Percentiles rank a stretch among this genome's conserved stretches.
These are phyloP conservation scores for Callipepla californica DNA, from an alignment of 2,113 vertebrate genomes.

Conservation along the genomic window DNA sequence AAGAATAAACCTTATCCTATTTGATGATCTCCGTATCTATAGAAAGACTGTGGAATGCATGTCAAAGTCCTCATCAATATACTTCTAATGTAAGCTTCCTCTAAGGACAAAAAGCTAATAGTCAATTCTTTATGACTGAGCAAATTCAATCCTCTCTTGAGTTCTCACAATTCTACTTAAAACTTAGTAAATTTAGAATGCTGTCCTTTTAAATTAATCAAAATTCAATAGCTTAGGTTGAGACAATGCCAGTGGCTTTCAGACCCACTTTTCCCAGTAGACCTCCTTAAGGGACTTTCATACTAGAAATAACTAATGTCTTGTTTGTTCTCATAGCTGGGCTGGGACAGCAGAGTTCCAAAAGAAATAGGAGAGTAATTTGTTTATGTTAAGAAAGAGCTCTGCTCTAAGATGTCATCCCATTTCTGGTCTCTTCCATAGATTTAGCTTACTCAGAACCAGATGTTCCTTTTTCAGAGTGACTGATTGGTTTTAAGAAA, in stretches of 20 bases:
- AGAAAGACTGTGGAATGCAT: neutral
- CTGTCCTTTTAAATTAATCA: slow-evolving; percentile 11
- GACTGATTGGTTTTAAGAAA: slow-evolving; percentile 41
- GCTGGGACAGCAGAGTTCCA: slow-evolving; percentile 31
- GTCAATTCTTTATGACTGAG: neutral
- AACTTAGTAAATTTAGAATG: slow-evolving; percentile 41
- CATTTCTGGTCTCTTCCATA: slow-evolving; percentile 22
- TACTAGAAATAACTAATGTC: slow-evolving; percentile 2
- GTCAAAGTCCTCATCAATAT: neutral
- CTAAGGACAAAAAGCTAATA: neutral
- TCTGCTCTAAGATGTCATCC: slow-evolving; percentile 10
- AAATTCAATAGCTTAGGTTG: neutral
- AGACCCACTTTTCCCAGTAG: slow-evolving; percentile 21
- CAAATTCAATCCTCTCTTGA: neutral
- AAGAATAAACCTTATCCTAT: neutral
- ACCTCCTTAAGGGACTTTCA: slow-evolving; percentile 25
- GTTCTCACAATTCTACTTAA: slow-evolving; percentile 13
- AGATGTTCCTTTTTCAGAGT: slow-evolving; percentile 24
- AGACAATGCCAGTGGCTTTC: slow-evolving; percentile 23
- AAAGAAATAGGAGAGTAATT: slow-evolving; percentile 51
- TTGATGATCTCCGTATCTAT: neutral
- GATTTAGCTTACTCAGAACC: neutral
- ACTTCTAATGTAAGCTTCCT: neutral
- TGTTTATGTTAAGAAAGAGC: slow-evolving; percentile 56
- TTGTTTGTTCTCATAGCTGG: slow-evolving; percentile 44